Evolutionary conservation across 1,140 invertebrate species (phyloP).

Genomic region (Trichonephila clavipes): DNA sequence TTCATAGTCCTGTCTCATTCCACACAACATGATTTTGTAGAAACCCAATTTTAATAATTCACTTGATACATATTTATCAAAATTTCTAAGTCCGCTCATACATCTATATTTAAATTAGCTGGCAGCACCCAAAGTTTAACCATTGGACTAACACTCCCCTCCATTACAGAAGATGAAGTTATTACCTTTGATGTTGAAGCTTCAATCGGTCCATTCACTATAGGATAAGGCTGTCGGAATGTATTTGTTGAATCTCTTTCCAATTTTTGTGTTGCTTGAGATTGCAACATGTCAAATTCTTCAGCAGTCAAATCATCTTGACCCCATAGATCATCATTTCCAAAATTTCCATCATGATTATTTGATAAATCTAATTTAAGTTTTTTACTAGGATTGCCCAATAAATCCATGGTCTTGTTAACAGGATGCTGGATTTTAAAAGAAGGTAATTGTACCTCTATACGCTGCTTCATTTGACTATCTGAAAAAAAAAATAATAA

Average conservation of each 20-base stretch:
- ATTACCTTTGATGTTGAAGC: background rate
- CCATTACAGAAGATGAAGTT: no score
- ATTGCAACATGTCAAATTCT: conserved; percentile 72
- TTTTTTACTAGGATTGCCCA: conserved; percentile 38
- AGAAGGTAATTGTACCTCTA: background rate
- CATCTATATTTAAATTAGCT: no score
- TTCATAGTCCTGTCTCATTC: no score
- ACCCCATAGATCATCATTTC: conserved; percentile 67
- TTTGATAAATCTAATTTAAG: conserved; percentile 30
- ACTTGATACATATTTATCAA: no score
- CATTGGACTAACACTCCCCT: no score
- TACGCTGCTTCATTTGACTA: background rate
- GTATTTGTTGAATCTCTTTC: background rate
- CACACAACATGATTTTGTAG: no score
- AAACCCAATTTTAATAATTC: no score
- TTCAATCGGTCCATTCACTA: background rate
- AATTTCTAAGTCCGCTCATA: no score
- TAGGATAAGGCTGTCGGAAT: background rate
- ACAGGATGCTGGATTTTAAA: background rate
- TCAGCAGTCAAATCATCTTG: conserved; percentile 68
- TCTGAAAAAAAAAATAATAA: background rate
- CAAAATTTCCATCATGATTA: conserved; percentile 11
- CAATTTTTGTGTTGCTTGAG: conserved; percentile 62
- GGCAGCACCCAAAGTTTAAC: no score
- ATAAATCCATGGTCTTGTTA: conserved; percentile 11